Evolutionary conservation across 2,113 vertebrate species (phyloP), one percentile per base, ranked within the genome.

Genomic region (Tiliqua scincoides): DNA sequence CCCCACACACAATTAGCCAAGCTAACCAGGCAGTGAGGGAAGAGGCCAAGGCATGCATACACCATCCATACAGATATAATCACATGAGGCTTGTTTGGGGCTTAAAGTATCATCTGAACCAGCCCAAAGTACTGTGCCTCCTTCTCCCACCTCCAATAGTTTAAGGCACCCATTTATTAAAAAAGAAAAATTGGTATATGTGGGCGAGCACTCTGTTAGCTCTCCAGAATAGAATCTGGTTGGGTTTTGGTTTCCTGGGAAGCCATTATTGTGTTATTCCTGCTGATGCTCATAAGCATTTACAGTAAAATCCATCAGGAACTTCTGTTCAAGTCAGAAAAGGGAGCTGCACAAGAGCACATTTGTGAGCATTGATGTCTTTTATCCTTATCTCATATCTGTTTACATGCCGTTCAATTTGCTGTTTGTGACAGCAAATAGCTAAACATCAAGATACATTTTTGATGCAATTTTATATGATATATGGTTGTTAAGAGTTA

Each of bases 401-500:
- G 67, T 71, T 72, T 72, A 79, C 40, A 21, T 62, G 20, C 57
- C 76, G 72, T 85, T 72, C 67, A 71, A 85, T 61, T 72, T 71
- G 37, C 67, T 62, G 54, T 62, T 61, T 62, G 27, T 62, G 30
- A 85, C 67, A 72, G 57, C 20, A 72, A 72, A 85, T 48, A 72
- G 37, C 1, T 25, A 35, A 32, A 62, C 67, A 85, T 71, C 27
- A 48, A 79, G 43, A 25, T 79, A n/a, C 43, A 25, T 72, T 79
- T 79, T 72, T 71, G 52, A 61, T 85, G 68, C 75, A 68, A 71
- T 79, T 71, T 59, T 79, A 12, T 48, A 20, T 83, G 81, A 72
- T 83, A 59, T 83, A 61, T 73, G 25, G 68, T 61, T 83, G 67
- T 83, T 72, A 83, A 48, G 27, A 79, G 68, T 71, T 85, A 71